Evolutionary conservation across 2,113 vertebrate species (phyloP), one percentile per base, ranked within the genome.

Genomic region (Aegithalos caudatus): DNA sequence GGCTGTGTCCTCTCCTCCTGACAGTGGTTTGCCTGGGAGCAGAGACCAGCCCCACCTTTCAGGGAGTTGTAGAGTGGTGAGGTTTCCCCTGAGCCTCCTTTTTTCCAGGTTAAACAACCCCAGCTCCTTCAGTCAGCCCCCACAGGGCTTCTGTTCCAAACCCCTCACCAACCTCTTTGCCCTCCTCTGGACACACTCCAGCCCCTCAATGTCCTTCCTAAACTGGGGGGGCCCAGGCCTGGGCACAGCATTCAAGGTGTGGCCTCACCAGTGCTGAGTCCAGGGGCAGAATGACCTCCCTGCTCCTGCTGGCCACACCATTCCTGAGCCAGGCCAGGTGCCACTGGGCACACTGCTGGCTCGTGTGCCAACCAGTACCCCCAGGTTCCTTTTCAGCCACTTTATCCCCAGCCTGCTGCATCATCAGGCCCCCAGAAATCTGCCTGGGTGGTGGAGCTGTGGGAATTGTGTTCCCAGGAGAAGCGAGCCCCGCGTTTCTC

Each of bases 231-330:
- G 1, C 11, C 25, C 29, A 69, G 64, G 24, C 35, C 24, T 60
- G 66, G 66, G 4, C 66, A 29, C 80, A 60, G 66, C 24, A 24
- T 24, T 42, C 12, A 0, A 82, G 45, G 24, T 35, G 29, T 0
- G 1, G 14, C 35, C 44, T 28, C 12, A 60, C 2, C 65, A 35
- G 54, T 19, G 54, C 20, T 1, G 0, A 35, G 35, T 0, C 3
- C 45, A 82, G 54, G 19, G 65, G 35, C 2, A 23, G 18, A 35
- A 29, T 20, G 6, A 5, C 12, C 19, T 3, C 31, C 15, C 66
- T 71, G 56, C 1, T 61, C 56, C 56, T 44, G 54, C 65, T 50
- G 66, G 20, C 56, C 38, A 44, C 47, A 13, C 31, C 0, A 25
- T 10, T 53, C 66, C 66, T 44, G 24, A 44, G 2, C 0, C 66